Base-by-base conservation (phyloP, 2,113 vertebrate species). In the Panurus biarmicus region DNA sequence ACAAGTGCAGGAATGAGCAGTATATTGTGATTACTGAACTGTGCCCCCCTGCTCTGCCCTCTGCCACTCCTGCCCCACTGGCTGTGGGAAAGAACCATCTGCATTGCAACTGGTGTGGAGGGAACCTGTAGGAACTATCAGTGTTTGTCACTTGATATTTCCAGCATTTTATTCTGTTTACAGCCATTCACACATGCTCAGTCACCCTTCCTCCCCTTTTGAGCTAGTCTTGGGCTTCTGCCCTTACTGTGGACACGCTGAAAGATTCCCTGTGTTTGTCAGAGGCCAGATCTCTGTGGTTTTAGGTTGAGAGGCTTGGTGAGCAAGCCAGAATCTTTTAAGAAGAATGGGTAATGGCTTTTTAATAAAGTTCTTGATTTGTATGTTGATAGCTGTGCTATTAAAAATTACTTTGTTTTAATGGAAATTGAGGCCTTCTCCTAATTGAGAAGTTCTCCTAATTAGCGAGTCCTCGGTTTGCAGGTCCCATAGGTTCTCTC, bases 301-400 rank as follows among this genome's bases (percentile, higher is more conserved):
- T 93, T 85, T 85, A 95, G 56, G 47, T 67, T 95, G 85, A 89
- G 87, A 82, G 91, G 51, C 47, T 87, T 77, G 94, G 53, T 77
- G 87, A 94, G 28, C 84, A 88, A 95, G 90, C 48, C 53, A 95
- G 82, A 69, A 71, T 71, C 53, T 90, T 77, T 56, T 60, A 85
- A 91, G 84, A 95, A 82, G 60, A 89, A 60, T 24, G 85, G 92
- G 87, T 95, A 93, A 96, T 77, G 25, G 94, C 48, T 33, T 90
- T 56, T 71, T 83, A 70, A 62, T 53, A 51, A 90, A 95, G 56
- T 94, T 96, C 38, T 67, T 88, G 53, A 80, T 92, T 94, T 95
- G 50, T 90, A 58, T 94, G 89, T 94, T 93, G 78, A 74, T 91
- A 94, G 96, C 71, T 77, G 53, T 94, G 78, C 75, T 94, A 75